Percentiles rank a stretch among this genome's conserved stretches.
These are phyloP conservation scores for Thalassophryne amazonica DNA, from an alignment of 2,797 vertebrate species.

Conservation along the genomic window DNA sequence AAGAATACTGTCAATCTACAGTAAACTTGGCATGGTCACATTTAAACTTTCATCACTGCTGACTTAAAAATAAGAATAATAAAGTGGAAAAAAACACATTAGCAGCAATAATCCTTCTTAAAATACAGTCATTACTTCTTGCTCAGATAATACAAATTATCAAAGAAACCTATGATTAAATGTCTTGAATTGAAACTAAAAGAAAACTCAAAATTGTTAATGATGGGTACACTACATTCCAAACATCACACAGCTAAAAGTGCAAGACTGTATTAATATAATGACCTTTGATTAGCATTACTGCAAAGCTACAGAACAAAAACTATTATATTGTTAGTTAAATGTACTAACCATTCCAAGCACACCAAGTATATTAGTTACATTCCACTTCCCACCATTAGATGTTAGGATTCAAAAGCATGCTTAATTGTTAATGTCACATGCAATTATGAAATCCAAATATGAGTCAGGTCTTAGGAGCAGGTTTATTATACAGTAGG, in stretches of 20 bases:
- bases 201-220: no score
- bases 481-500: slow-evolving; percentile 44
- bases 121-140: slow-evolving; percentile 3
- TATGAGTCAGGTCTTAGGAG: slow-evolving; percentile 51
- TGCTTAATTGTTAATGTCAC: slow-evolving; percentile 47
- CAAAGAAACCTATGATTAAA: slow-evolving; percentile 35
- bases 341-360: slow-evolving; percentile 6
- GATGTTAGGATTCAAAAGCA: slow-evolving; percentile 42
- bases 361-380: neutral
- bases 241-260: neutral
- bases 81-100: slow-evolving; percentile 44
- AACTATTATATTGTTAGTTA: neutral
- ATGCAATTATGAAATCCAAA: slow-evolving; percentile 58
- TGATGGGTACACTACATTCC: neutral
- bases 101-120: slow-evolving; percentile 33
- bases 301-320: neutral
- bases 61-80: no score
- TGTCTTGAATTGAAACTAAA: slow-evolving; percentile 6
- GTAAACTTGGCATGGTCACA: slow-evolving; percentile 46
- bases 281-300: neutral
- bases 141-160: slow-evolving; percentile 16
- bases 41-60: slow-evolving; percentile 24
- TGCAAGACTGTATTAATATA: neutral
- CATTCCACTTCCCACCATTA: slow-evolving; percentile 16
- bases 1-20: slow-evolving; percentile 49